These are phyloP conservation scores for Aleiodes leptofemur DNA, from an alignment of 2,888 invertebrate genomes.

Conservation along the genomic window DNA sequence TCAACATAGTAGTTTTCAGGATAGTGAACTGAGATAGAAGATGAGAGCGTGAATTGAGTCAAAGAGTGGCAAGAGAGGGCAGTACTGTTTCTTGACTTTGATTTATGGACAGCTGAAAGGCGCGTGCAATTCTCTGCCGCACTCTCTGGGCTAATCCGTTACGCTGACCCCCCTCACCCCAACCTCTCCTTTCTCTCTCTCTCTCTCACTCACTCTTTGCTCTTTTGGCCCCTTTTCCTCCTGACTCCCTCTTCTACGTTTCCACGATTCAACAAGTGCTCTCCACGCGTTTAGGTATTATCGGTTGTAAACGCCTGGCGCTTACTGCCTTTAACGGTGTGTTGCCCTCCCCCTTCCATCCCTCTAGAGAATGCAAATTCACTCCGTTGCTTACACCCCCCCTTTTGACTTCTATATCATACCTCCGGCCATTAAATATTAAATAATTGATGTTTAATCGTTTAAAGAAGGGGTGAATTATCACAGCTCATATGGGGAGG, in stretches of 20 bases:
- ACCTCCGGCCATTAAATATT: slow-evolving; percentile 21
- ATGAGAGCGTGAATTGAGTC: not conserved
- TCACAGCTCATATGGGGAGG: not conserved
- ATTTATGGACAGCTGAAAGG: slow-evolving; percentile 70
- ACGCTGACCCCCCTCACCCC: slow-evolving; percentile 62
- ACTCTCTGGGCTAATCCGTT: slow-evolving; percentile 63
- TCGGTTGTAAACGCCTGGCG: slow-evolving; percentile 48
- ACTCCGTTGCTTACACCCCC: slow-evolving; percentile 2
- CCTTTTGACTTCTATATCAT: not conserved
- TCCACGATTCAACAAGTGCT: slow-evolving; percentile 69
- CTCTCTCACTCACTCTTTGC: not conserved
- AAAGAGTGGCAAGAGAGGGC: slow-evolving; percentile 26
- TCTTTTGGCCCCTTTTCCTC: slow-evolving; percentile 29
- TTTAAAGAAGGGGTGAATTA: slow-evolving; percentile 5
- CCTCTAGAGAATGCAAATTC: slow-evolving; percentile 38
- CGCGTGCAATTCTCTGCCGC: slow-evolving; percentile 63
- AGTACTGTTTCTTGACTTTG: slow-evolving; percentile 66
- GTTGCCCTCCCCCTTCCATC: not conserved
- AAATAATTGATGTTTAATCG: slow-evolving; percentile 32
- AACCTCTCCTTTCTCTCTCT: slow-evolving; percentile 13
- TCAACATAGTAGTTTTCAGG: slow-evolving; percentile 2
- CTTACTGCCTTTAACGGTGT: slow-evolving; percentile 42
- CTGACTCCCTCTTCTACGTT: slow-evolving; percentile 36
- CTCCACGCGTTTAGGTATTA: slow-evolving; percentile 48
- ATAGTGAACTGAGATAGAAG: not conserved